Conservation (phyloP, 2,888 invertebrate genomes). For the Plemyria rubiginata region DNA sequence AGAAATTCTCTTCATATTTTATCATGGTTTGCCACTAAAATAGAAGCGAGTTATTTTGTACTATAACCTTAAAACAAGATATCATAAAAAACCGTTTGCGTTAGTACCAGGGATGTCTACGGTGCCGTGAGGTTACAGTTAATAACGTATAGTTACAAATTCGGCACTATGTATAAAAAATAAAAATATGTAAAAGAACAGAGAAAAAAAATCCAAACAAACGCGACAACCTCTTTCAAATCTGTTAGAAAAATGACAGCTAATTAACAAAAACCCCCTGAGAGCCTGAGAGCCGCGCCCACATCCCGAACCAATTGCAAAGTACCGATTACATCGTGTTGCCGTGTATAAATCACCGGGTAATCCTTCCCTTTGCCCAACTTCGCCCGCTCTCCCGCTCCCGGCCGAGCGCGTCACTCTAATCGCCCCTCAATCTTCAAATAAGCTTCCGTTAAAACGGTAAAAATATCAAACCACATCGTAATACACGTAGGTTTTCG, state of each 20-base stretch:
- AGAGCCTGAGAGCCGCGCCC: conserved; percentile 12
- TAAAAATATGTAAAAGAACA: too few species aligned
- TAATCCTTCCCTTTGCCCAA: conserved; percentile 25
- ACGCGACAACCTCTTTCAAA: not conserved
- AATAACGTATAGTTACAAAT: too few species aligned
- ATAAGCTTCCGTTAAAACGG: not conserved
- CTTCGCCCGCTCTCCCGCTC: conserved; percentile 4
- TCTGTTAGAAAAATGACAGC: not conserved
- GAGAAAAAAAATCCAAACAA: too few species aligned
- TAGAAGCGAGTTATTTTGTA: too few species aligned
- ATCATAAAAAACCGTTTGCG: too few species aligned
- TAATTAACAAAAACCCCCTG: conserved; percentile 2
- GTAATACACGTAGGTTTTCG: too few species aligned
- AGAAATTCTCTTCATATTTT: too few species aligned
- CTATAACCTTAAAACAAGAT: too few species aligned
- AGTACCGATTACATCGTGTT: conserved; percentile 35
- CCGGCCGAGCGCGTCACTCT: not conserved
- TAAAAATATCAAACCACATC: not conserved
- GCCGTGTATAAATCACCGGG: conserved; percentile 35
- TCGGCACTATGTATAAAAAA: too few species aligned
- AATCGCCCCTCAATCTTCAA: conserved; percentile 2
- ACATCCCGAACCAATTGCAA: conserved; percentile 32
- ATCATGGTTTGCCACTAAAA: too few species aligned
- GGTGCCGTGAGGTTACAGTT: too few species aligned
- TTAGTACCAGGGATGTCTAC: too few species aligned